These are phyloP conservation scores for Megathymus violae DNA, from an alignment of 1,140 invertebrate species.

Conservation along the genomic window DNA sequence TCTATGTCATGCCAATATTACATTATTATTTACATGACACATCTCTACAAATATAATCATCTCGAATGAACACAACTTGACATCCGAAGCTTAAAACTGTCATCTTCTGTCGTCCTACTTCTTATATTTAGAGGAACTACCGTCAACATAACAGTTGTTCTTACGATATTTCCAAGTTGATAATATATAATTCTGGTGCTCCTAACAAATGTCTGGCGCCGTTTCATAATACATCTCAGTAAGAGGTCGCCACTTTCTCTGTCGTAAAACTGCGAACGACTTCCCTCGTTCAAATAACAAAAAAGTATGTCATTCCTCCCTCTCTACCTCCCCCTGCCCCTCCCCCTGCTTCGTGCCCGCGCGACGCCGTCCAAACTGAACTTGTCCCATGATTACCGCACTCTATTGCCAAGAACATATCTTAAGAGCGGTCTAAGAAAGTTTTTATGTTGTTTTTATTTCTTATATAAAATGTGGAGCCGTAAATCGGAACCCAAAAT, in stretches of 20 bases:
- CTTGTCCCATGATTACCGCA: constrained; percentile 20
- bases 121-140: too few relatives aligned
- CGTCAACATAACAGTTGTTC: too few relatives aligned
- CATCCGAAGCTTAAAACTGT: too few relatives aligned
- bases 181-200: too few relatives aligned
- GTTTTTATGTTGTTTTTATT: constrained; percentile 33
- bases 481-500: constrained; percentile 28
- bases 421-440: constrained; percentile 25
- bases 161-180: too few relatives aligned
- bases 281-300: not conserved
- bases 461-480: constrained; percentile 29
- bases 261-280: not conserved
- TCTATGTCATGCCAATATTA: too few relatives aligned
- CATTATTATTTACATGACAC: too few relatives aligned
- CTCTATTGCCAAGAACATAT: constrained; percentile 26
- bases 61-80: too few relatives aligned
- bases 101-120: too few relatives aligned
- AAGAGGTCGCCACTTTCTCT: not conserved
- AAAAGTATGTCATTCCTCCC: not conserved
- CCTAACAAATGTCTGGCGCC: not conserved
- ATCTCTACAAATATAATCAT: too few relatives aligned
- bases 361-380: not conserved
- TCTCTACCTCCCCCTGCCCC: too few relatives aligned
- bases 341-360: too few relatives aligned
- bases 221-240: not conserved